Evolutionary conservation across 2,797 vertebrate species (phyloP).

Genomic region (Enteromius unitaeniatus): DNA sequence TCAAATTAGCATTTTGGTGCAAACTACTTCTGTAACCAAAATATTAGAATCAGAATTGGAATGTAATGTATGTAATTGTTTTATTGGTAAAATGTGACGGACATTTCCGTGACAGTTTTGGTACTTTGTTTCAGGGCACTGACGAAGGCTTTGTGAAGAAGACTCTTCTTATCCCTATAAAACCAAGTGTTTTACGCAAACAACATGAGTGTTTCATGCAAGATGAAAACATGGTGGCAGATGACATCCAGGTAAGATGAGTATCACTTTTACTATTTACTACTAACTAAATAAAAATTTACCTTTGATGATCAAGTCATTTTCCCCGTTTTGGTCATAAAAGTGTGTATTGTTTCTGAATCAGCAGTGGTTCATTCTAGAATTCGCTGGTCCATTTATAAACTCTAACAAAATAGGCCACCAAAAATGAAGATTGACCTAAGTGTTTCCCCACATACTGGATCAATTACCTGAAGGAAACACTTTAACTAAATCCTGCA

Average conservation of each 20-base stretch:
- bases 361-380: not conserved
- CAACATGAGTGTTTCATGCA: not conserved
- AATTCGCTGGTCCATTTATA: not conserved
- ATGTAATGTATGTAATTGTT: not conserved
- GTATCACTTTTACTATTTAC: not conserved
- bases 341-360: not conserved
- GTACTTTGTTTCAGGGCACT: constrained; percentile 64
- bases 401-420: not conserved
- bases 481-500: constrained; percentile 53
- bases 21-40: not conserved
- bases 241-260: constrained; percentile 18
- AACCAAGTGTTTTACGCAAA: not conserved
- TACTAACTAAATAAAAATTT: not conserved
- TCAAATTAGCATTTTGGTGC: not conserved
- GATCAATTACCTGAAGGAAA: constrained; percentile 61
- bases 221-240: not conserved
- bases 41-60: not conserved
- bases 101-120: not conserved
- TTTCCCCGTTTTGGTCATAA: not conserved
- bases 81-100: not conserved
- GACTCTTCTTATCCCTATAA: constrained; percentile 73
- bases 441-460: constrained; percentile 55
- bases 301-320: not conserved
- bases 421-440: constrained; percentile 22
- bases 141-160: constrained; percentile 84